Percentiles rank a stretch among this genome's conserved stretches.
phyloP scores from a whole-genome alignment of 2,888 invertebrate species.

The Ernsta delagoae region DNA sequence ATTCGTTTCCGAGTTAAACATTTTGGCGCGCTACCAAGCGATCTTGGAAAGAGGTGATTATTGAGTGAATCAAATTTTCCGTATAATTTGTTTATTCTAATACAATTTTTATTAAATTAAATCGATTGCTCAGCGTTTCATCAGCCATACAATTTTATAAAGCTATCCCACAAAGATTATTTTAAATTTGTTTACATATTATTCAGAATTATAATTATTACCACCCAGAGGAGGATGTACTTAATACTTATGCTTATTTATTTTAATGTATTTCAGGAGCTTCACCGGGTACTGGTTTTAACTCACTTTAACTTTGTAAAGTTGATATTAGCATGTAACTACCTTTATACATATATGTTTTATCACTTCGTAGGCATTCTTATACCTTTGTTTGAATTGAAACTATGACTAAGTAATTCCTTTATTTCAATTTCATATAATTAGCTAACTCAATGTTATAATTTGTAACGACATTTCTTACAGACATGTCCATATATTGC shows the following conservation, averaged over 20 bases:
- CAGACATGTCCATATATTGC: constrained; percentile 14
- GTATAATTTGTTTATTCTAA: constrained; percentile 20
- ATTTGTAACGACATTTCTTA: constrained; percentile 2
- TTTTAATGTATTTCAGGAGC: too few species aligned
- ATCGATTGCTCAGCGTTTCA: constrained; percentile 21
- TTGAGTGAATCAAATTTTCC: constrained; percentile 25
- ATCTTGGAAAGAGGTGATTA: constrained; percentile 14
- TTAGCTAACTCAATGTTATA: not conserved
- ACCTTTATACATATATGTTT: too few species aligned
- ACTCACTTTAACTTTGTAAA: too few species aligned
- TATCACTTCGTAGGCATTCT: too few species aligned
- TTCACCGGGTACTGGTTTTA: too few species aligned
- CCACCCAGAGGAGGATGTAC: too few species aligned
- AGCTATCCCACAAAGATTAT: not conserved
- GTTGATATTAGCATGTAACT: too few species aligned
- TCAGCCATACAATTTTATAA: not conserved
- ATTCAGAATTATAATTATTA: not conserved
- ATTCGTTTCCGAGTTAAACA: constrained; percentile 21
- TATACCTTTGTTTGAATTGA: not conserved
- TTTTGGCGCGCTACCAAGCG: constrained; percentile 26
- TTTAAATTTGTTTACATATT: not conserved
- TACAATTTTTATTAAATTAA: constrained; percentile 4
- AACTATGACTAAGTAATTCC: not conserved
- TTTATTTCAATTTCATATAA: too few species aligned
- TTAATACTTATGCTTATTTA: too few species aligned